These are phyloP conservation scores for Caenorhabditis sp. DNA, from an alignment of 2,888 invertebrate species.

Conservation along the genomic window DNA sequence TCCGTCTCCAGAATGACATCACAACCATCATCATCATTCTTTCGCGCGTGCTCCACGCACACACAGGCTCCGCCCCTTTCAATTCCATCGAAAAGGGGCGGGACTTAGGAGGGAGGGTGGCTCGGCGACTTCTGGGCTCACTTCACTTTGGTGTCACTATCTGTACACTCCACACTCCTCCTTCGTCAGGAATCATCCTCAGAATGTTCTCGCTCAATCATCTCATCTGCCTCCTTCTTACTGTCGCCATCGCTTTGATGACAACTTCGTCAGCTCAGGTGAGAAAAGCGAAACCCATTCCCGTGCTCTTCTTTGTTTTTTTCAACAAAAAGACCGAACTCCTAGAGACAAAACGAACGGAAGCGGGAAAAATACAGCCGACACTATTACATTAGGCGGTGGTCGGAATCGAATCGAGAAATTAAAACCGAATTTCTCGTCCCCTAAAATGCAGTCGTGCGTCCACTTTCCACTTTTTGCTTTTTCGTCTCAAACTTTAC, in stretches of 20 bases:
- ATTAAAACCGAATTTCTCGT: neutral
- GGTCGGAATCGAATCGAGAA: neutral
- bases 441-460: too few species aligned
- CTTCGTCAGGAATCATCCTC: slow-evolving; percentile 4
- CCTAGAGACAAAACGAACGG: neutral
- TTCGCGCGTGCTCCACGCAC: slow-evolving; percentile 23
- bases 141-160: slow-evolving; percentile 43
- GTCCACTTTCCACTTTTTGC: too few species aligned
- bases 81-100: slow-evolving; percentile 3
- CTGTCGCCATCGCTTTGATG: slow-evolving; percentile 9
- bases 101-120: slow-evolving; percentile 6
- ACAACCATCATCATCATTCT: neutral
- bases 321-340: neutral
- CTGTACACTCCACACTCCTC: slow-evolving; percentile 10
- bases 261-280: slow-evolving; percentile 33
- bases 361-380: neutral
- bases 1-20: slow-evolving; percentile 14
- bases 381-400: slow-evolving; percentile 1
- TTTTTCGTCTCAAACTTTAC: too few species aligned
- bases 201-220: slow-evolving; percentile 17
- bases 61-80: slow-evolving; percentile 11
- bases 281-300: too few species aligned
- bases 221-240: neutral
- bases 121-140: slow-evolving; percentile 14
- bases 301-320: neutral